Base-by-base conservation (phyloP, 2,113 vertebrate genomes). In the Macquaria australasica region DNA sequence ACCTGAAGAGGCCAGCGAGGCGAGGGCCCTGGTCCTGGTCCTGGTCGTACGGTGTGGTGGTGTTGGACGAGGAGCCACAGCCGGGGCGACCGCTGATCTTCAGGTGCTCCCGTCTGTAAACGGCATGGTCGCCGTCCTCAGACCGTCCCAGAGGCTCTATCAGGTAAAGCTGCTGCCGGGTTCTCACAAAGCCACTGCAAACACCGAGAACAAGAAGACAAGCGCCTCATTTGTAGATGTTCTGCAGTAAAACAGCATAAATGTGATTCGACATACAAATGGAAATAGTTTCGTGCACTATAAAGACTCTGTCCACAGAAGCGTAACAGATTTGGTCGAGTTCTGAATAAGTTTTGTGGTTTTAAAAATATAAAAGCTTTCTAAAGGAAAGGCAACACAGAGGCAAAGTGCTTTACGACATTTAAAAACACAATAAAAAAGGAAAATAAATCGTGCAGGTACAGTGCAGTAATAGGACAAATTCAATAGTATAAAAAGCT, bases 91-190 rank as follows among this genome's bases (percentile, higher is more conserved):
- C 73, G 31, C 94, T 94, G 21, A 82, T 69, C 55, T 76, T 91
- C 75, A 96, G 90, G 28, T 97, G 92, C 74, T 96, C 88, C 0
- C 80, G 94, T 71, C 93, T 91, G 89, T 97, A 99, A n/a, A 98
- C 67, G 0, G 95, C 96, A 0, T 99, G 98, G 8, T n/a, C 92
- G 0, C 94, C 96, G 0, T 92, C 77, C 0, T 43, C 92, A 0
- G 79, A 56, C 9, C 25, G 79, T 25, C 79, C 90, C 91, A 99
- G 91, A 4, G 98, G 97, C 84, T 98, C 97, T 0, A 99, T 97
- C 78, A 98, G 81, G 79, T 96, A 98, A 10, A 96, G 72, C 8
- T 94, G 91, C n/a, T 93, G 92, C 2, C 86, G 93, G 0, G 93
- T 93, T 20, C 14, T 90, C 78, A 98, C 89, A 73, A 97, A 97